These are phyloP conservation scores for Microtus richardsoni DNA, from an alignment of 2,113 vertebrate genomes.

Conservation along the genomic window DNA sequence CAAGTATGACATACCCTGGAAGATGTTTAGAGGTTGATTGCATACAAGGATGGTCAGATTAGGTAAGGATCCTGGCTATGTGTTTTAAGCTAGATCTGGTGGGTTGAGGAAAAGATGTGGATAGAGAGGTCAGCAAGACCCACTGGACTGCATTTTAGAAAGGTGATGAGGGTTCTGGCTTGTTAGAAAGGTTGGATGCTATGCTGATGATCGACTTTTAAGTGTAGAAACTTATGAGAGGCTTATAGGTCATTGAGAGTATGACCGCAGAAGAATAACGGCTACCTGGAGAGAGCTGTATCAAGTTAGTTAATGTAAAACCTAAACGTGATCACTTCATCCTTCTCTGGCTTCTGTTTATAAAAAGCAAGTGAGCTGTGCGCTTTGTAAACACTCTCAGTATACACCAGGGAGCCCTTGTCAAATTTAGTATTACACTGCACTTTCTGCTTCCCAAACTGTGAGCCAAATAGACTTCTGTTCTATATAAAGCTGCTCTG, in stretches of 20 bases:
- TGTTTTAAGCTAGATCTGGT: background rate
- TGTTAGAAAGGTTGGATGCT: background rate
- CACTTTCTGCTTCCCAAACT: background rate
- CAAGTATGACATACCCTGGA: background rate
- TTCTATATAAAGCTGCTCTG: background rate
- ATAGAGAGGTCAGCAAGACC: background rate
- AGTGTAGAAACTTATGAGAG: background rate
- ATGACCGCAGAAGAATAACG: background rate
- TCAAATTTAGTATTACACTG: background rate
- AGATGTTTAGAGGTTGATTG: background rate
- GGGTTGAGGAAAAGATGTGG: background rate
- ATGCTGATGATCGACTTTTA: background rate
- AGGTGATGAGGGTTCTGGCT: too few relatives aligned
- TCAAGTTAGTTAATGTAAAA: background rate
- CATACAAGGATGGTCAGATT: too few relatives aligned
- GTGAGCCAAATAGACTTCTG: background rate
- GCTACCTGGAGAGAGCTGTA: background rate
- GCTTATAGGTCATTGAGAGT: accelerated
- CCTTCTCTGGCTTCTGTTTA: background rate
- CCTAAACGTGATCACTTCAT: background rate
- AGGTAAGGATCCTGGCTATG: background rate
- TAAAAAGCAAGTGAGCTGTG: background rate
- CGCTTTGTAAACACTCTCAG: background rate
- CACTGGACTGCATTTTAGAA: background rate
- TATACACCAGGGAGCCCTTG: background rate